Conservation (phyloP, 1,140 invertebrate genomes). For the Bombus sylvicola region DNA sequence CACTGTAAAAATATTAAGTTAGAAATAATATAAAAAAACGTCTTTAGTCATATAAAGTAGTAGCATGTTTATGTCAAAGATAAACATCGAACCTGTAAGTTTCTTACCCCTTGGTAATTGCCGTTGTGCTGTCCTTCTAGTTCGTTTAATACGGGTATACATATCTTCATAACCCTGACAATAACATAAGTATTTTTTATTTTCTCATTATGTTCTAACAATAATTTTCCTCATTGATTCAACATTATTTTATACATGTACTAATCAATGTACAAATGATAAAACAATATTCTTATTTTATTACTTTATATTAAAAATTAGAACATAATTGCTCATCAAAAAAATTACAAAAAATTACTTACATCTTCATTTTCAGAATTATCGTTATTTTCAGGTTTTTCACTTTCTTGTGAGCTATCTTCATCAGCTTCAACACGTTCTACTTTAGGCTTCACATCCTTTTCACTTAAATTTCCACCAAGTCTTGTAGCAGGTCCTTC, state of each 20-base stretch:
- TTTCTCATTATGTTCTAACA: background rate
- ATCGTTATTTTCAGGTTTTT: conserved; percentile 78
- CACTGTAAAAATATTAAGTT: conserved; percentile 48
- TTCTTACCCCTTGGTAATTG: conserved; percentile 79
- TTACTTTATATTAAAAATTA: background rate
- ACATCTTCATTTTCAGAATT: conserved; percentile 80
- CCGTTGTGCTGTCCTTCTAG: conserved; percentile 80
- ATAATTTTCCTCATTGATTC: background rate
- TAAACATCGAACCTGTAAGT: conserved; percentile 66
- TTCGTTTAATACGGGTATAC: conserved; percentile 86
- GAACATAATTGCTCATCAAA: background rate
- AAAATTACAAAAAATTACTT: conserved; percentile 30
- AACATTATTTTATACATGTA: conserved; percentile 21
- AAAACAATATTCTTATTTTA: background rate
- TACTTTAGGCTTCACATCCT: conserved; percentile 74
- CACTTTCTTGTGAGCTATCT: conserved; percentile 76
- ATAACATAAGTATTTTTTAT: conserved; percentile 29
- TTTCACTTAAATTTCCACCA: conserved; percentile 73
- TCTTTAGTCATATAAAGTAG: conserved; percentile 3
- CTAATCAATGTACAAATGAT: background rate
- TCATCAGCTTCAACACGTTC: conserved; percentile 72
- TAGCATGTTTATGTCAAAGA: background rate
- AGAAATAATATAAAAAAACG: conserved; percentile 5
- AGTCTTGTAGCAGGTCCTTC: conserved; percentile 80
- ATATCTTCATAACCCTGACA: conserved; percentile 84